These are phyloP conservation scores for Conus ventricosus DNA, from an alignment of 1,140 invertebrate genomes.

Conservation along the genomic window DNA sequence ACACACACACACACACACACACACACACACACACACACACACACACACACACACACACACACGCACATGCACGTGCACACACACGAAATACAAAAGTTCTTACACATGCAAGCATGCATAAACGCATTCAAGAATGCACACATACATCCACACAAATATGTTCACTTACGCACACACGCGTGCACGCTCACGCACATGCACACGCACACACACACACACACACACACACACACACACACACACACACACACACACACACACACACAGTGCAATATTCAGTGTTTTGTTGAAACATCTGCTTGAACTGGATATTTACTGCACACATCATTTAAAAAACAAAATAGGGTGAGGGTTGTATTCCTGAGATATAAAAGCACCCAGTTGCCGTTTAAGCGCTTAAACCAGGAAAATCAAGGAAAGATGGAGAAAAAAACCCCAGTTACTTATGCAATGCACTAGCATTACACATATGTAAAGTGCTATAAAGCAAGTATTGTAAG, in stretches of 20 bases:
- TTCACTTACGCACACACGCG: slow-evolving; percentile 14
- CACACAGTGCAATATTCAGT: not conserved
- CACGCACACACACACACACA: slow-evolving; percentile 33
- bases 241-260: slow-evolving; percentile 33
- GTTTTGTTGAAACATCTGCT: too few species aligned
- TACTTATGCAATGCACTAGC: too few species aligned
- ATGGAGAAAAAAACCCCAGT: too few species aligned
- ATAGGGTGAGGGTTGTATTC: too few species aligned
- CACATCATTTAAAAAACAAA: too few species aligned
- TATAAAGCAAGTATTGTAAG: too few species aligned
- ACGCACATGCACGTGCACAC: slow-evolving; percentile 35
- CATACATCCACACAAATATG: slow-evolving; percentile 24
- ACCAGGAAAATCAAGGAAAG: too few species aligned
- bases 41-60: slow-evolving; percentile 33
- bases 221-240: slow-evolving; percentile 28
- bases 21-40: slow-evolving; percentile 19
- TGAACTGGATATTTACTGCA: too few species aligned
- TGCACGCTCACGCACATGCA: not conserved
- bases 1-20: not conserved
- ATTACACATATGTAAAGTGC: too few species aligned
- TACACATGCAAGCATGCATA: slow-evolving; percentile 24
- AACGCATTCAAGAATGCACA: not conserved
- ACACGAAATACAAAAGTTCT: slow-evolving; percentile 27
- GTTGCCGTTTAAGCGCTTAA: too few species aligned
- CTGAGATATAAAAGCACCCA: too few species aligned